Conservation (phyloP, 1,140 invertebrate species). For the Drosophila dunni region DNA sequence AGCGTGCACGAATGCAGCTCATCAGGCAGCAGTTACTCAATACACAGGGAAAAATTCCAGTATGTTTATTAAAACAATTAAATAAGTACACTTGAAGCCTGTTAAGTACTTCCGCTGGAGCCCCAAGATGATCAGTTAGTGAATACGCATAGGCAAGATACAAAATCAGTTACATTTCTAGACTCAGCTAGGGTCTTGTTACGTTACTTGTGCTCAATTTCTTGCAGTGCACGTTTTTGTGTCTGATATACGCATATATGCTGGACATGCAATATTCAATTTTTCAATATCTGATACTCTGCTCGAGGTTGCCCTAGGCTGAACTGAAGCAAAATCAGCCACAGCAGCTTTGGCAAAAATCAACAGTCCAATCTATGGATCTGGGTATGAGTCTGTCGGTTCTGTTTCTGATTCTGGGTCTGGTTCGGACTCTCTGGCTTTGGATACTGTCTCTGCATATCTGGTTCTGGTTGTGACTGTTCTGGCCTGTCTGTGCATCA, state of each 20-base stretch:
- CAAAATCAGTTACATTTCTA: neutral
- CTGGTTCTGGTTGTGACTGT: constrained; percentile 36
- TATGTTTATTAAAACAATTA: neutral
- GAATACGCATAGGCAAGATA: too few species aligned
- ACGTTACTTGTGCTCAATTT: neutral
- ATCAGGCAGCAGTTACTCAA: constrained; percentile 22
- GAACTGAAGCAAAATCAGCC: constrained; percentile 35
- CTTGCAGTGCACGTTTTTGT: constrained; percentile 35
- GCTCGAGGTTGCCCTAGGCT: constrained; percentile 41
- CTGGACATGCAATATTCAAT: constrained; percentile 80
- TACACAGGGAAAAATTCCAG: constrained; percentile 19
- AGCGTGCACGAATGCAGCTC: constrained; percentile 49
- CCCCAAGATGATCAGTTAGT: too few species aligned
- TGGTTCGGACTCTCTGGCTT: neutral
- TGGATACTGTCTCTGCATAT: constrained; percentile 9
- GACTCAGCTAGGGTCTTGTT: too few species aligned
- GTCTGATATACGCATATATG: constrained; percentile 22
- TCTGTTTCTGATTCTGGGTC: constrained; percentile 17
- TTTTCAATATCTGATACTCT: constrained; percentile 79
- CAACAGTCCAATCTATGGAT: constrained; percentile 58
- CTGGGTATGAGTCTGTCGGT: constrained; percentile 19
- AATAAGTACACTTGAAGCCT: too few species aligned
- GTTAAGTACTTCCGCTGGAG: too few species aligned
- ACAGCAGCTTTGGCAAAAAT: constrained; percentile 72
- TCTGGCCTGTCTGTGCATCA: constrained; percentile 78